Conservation (phyloP, 2,888 invertebrate species). For the Pandemis heparana region DNA sequence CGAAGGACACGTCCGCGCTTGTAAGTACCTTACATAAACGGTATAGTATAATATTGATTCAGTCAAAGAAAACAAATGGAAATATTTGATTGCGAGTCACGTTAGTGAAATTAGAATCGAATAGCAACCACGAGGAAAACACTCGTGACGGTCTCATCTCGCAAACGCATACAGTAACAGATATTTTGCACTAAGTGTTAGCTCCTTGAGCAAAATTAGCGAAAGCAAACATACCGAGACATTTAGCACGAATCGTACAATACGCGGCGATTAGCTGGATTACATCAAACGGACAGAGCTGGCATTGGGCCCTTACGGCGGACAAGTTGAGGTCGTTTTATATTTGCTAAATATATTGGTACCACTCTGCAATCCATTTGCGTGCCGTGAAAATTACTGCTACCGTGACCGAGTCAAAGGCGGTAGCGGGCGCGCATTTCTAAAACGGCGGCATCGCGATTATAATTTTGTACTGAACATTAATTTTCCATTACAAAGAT, state of each 20-base stretch:
- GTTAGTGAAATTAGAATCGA: background rate
- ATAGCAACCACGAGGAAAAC: background rate
- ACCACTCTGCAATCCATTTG: conserved; percentile 21
- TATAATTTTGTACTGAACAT: no score
- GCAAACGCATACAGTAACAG: background rate
- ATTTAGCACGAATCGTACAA: conserved; percentile 15
- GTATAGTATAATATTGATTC: background rate
- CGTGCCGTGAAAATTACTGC: conserved; percentile 26
- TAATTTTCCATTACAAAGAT: no score
- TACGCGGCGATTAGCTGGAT: conserved; percentile 8
- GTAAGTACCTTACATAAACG: background rate
- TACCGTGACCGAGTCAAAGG: background rate
- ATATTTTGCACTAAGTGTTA: background rate
- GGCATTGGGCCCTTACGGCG: conserved; percentile 26
- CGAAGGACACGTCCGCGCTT: background rate
- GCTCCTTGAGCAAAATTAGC: conserved; percentile 5
- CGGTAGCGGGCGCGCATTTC: conserved; percentile 2
- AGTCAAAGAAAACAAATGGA: background rate
- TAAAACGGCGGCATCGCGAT: no score
- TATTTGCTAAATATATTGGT: conserved; percentile 33
- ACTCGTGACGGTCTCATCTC: background rate
- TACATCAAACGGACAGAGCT: conserved; percentile 3
- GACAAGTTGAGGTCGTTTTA: conserved; percentile 14
- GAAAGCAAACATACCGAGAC: conserved; percentile 4
- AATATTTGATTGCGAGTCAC: background rate